These are phyloP conservation scores for Drosophila acutilabella DNA, from an alignment of 2,888 invertebrate species.

Conservation along the genomic window DNA sequence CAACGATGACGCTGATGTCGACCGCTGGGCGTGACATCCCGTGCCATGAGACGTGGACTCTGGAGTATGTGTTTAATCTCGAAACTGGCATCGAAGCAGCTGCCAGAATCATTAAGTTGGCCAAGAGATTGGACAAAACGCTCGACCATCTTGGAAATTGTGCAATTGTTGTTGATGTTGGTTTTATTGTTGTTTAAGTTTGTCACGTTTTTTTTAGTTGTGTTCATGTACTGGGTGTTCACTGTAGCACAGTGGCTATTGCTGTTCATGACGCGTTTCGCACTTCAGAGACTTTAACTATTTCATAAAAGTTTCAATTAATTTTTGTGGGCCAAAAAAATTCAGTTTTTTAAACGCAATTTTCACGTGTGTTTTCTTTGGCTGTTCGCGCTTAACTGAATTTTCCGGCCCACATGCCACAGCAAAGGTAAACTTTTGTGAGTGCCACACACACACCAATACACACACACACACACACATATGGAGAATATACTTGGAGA, in stretches of 20 bases:
- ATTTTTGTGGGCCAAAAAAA: not conserved
- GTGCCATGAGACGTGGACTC: conserved; percentile 58
- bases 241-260: conserved; percentile 18
- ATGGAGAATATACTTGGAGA: not conserved
- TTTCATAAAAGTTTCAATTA: not conserved
- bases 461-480: not conserved
- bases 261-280: conserved; percentile 57
- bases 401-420: conserved; percentile 48
- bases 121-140: conserved; percentile 83
- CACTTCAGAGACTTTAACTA: conserved; percentile 23
- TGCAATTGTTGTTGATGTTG: conserved; percentile 11
- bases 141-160: conserved; percentile 81
- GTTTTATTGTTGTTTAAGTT: conserved; percentile 20
- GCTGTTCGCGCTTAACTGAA: conserved; percentile 70
- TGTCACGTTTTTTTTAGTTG: conserved; percentile 1
- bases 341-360: conserved; percentile 14
- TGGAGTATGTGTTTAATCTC: conserved; percentile 83
- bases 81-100: conserved; percentile 84
- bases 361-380: conserved; percentile 50
- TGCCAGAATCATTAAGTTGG: conserved; percentile 83
- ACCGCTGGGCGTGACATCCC: conserved; percentile 10
- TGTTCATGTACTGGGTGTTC: conserved; percentile 14
- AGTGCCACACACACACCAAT: conserved; percentile 19
- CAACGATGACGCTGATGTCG: conserved; percentile 73
- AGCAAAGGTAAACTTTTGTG: conserved; percentile 66